Evolutionary conservation across 2,113 vertebrate species (phyloP).

Genomic region (Rhinoderma darwinii): DNA sequence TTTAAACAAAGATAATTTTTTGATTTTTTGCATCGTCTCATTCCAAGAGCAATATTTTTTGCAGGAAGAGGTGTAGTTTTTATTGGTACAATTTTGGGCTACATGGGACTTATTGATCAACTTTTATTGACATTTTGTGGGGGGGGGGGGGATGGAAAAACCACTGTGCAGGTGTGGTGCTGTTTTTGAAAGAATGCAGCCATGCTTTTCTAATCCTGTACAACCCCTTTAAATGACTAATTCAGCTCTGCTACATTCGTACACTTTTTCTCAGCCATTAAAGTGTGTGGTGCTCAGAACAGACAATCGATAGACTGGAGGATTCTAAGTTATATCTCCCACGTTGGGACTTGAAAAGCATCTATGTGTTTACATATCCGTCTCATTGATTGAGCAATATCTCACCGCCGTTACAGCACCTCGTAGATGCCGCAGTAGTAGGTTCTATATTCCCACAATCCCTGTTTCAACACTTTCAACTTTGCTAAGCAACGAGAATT

Average conservation of each 20-base stretch:
- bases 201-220: no score
- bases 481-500: constrained; percentile 42
- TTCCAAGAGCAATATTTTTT: no score
- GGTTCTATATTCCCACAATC: neutral
- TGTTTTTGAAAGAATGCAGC: no score
- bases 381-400: constrained; percentile 7
- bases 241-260: neutral
- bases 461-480: neutral
- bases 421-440: neutral
- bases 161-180: no score
- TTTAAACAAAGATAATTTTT: no score
- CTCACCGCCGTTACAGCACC: neutral
- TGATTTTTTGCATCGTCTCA: no score
- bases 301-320: neutral
- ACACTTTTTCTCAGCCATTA: neutral
- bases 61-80: no score
- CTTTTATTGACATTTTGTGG: no score
- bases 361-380: neutral
- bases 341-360: neutral
- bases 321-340: neutral
- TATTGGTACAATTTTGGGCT: no score
- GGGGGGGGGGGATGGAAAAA: no score
- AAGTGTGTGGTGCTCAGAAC: neutral
- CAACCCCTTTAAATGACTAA: neutral
- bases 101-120: no score